These are phyloP conservation scores for Eremobia ochroleuca DNA, from an alignment of 2,888 invertebrate species.

Conservation along the genomic window DNA sequence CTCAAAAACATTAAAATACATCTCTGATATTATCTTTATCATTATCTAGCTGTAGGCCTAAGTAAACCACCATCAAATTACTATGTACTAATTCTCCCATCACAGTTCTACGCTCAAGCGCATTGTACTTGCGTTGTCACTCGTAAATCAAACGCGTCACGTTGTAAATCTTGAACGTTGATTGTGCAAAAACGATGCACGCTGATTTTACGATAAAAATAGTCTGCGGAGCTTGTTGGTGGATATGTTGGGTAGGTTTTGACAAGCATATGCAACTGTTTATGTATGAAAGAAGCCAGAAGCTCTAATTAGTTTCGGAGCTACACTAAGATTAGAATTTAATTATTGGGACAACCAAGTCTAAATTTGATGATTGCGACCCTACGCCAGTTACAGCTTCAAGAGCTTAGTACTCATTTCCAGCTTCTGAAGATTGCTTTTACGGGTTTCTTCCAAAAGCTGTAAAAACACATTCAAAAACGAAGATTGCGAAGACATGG, in stretches of 20 bases:
- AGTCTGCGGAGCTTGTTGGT: conserved; percentile 39
- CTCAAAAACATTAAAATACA: background rate
- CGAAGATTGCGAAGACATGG: background rate
- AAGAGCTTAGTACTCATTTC: background rate
- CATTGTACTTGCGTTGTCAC: conserved; percentile 73
- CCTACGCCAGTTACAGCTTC: background rate
- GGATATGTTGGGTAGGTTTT: conserved; percentile 27
- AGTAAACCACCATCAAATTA: conserved; percentile 35
- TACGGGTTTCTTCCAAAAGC: background rate
- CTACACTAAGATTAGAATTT: background rate
- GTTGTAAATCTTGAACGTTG: conserved; percentile 72
- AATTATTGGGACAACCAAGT: background rate
- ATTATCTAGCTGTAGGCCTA: background rate
- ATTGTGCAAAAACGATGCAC: conserved; percentile 72
- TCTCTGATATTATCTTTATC: background rate
- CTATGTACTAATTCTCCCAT: conserved; percentile 52
- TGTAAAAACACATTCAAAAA: background rate
- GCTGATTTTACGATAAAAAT: conserved; percentile 17
- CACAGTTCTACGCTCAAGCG: conserved; percentile 57
- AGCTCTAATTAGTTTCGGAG: background rate
- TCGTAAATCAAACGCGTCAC: conserved; percentile 73
- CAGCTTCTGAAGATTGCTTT: background rate
- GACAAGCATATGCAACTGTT: too few relatives aligned
- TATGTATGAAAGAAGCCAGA: background rate
- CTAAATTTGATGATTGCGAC: background rate